These are phyloP conservation scores for Aspidiotus destructor DNA, from an alignment of 2,888 invertebrate species.

Conservation along the genomic window DNA sequence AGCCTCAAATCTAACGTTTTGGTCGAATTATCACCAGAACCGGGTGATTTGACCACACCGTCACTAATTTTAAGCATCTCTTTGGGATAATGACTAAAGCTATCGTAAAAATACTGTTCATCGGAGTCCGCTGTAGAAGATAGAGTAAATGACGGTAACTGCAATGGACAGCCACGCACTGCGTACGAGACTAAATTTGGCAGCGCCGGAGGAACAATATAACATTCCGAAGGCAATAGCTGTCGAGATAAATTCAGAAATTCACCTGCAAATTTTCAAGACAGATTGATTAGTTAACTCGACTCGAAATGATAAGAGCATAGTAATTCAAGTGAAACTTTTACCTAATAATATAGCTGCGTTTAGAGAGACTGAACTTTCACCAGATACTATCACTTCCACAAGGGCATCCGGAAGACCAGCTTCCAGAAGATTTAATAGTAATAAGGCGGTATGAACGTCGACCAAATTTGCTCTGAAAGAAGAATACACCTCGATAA, in stretches of 20 bases:
- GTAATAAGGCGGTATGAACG: constrained; percentile 77
- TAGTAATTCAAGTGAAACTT: not conserved
- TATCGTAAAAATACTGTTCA: constrained; percentile 29
- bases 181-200: constrained; percentile 70
- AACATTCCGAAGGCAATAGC: constrained; percentile 76
- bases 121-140: constrained; percentile 11
- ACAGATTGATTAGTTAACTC: not conserved
- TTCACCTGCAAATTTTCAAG: constrained; percentile 51
- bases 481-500: constrained; percentile 28
- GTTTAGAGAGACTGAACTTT: constrained; percentile 79
- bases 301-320: not conserved
- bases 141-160: constrained; percentile 7
- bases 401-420: constrained; percentile 80
- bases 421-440: constrained; percentile 78
- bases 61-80: constrained; percentile 22
- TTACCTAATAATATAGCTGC: constrained; percentile 77
- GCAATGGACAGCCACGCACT: constrained; percentile 38
- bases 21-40: constrained; percentile 15
- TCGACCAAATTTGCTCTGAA: constrained; percentile 80
- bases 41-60: constrained; percentile 17
- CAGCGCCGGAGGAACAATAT: constrained; percentile 70
- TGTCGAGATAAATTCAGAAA: constrained; percentile 76
- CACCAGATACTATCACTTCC: constrained; percentile 82
- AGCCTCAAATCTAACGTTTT: constrained; percentile 24
- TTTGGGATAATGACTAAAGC: constrained; percentile 28